A percentile compares a stretch with the other conserved stretches of the same genome.
Evolutionary conservation across 2,888 invertebrate genomes (phyloP).

Genomic region (Caradrina clavipalpis): DNA sequence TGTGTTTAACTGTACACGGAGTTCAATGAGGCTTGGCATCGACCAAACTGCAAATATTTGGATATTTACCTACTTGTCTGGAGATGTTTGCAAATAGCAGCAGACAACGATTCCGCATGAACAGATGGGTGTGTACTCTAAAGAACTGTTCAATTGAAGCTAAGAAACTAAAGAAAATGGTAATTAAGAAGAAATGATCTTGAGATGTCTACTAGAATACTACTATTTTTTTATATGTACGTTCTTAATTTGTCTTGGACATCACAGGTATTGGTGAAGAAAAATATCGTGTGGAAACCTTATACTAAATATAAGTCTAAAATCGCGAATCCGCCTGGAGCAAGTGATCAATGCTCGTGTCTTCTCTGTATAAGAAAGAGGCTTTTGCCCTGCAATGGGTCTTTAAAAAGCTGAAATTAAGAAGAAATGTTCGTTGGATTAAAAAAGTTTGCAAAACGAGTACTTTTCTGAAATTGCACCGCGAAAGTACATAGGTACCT

Average conservation of each 20-base stretch:
- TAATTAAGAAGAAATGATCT: not conserved
- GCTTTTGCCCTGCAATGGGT: too few relatives aligned
- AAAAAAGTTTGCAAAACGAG: not conserved
- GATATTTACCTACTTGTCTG: slow-evolving; percentile 25
- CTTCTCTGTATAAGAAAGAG: too few relatives aligned
- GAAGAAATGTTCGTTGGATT: too few relatives aligned
- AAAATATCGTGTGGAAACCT: too few relatives aligned
- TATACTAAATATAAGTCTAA: too few relatives aligned
- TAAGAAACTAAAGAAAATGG: not conserved
- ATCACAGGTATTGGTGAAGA: too few relatives aligned
- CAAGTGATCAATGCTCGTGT: too few relatives aligned
- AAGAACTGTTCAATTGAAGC: not conserved
- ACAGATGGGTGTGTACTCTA: not conserved
- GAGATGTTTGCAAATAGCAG: slow-evolving; percentile 28
- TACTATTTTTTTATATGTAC: too few relatives aligned
- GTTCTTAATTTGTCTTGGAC: too few relatives aligned
- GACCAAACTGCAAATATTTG: slow-evolving; percentile 48
- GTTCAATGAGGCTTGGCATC: slow-evolving; percentile 46
- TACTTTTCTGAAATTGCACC: not conserved
- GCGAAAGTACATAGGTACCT: not conserved
- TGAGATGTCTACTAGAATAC: too few relatives aligned
- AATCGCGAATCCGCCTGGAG: too few relatives aligned
- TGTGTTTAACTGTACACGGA: slow-evolving; percentile 59
- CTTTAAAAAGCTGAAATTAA: not conserved
- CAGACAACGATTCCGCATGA: not conserved